A percentile compares a stretch with the other conserved stretches of the same genome.
Conservation (phyloP, 2,888 invertebrate genomes). For the Noctua janthina region DNA sequence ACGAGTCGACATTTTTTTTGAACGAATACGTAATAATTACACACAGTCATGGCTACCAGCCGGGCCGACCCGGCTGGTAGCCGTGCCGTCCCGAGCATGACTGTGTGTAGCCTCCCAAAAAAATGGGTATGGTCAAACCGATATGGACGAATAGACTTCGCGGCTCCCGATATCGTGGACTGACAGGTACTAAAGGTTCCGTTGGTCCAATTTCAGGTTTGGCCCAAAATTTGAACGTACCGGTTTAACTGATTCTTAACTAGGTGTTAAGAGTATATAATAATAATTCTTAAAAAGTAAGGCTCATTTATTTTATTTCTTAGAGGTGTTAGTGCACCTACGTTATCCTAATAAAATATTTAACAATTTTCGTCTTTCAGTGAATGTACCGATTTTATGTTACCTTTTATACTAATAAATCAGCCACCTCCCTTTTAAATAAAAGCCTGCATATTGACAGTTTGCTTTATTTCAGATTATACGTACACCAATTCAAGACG, state of each 20-base stretch:
- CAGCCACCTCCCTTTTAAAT: neutral
- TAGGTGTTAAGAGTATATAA: neutral
- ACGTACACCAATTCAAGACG: neutral
- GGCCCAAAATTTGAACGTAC: neutral
- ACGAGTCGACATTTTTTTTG: no score
- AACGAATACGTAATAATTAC: no score
- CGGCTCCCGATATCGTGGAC: no score
- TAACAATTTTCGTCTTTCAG: no score
- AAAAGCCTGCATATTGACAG: neutral
- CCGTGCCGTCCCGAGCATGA: no score
- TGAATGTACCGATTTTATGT: neutral
- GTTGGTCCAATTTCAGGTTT: neutral
- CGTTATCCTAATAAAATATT: neutral
- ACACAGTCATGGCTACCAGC: no score
- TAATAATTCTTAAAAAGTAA: neutral
- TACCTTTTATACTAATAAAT: neutral
- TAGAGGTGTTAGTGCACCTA: neutral
- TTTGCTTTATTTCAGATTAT: slow-evolving; percentile 5
- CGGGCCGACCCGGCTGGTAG: no score
- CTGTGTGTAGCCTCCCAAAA: no score
- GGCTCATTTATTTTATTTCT: neutral
- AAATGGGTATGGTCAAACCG: no score
- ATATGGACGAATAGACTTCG: no score
- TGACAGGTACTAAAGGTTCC: no score
- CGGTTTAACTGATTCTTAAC: neutral